Base-by-base conservation (phyloP, 2,888 invertebrate species). In the Conus canariensis region DNA sequence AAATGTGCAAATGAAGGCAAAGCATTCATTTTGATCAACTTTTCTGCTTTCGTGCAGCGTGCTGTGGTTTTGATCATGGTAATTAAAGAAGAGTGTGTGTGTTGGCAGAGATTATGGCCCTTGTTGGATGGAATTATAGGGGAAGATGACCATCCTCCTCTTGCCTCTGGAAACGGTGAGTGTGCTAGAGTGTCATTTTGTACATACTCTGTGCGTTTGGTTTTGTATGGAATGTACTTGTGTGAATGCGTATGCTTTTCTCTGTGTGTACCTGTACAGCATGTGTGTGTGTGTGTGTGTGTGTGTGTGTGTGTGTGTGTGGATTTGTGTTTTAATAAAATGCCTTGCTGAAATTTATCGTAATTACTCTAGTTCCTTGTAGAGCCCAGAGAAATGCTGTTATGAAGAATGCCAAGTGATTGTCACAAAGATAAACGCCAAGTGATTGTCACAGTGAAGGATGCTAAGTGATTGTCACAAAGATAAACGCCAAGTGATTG, bases 261-360 rank as follows among this genome's bases (percentile, higher is more conserved):
- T 85, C 14, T 85, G 85, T 85, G 59, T 85, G 22, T 45, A 45
- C 45, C 45, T 45, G 45, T 45, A 4, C 45, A 45, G 45, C 45
- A 45, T 45, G 45, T 60, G 60, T 85, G 56, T 59, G 59, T 85
- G 10, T 83, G 83, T 83, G 45, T 83, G 83, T 83, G 19, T 83
- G 45, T 56, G 56, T 83, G 56, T 83, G 58, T 83, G 56, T 19
- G 56, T 58, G 56, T 83, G 83, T 83, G 56, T 58, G 3, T 83
- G 83, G 14, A 30, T 30, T 30, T 45, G 45, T 45, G 45, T 45
- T 45, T 45, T 45, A 45, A 4, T 45, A 4, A 45, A 45, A 45
- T 45, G 45, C 3, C 45, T 45, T 45, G 45, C 45, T 45, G 45
- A 45, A 45, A 45, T 45, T 45, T 4, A 45, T 45, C 4, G 45